Evolutionary conservation across 2,888 invertebrate species (phyloP).

Genomic region (Norana najaformis): DNA sequence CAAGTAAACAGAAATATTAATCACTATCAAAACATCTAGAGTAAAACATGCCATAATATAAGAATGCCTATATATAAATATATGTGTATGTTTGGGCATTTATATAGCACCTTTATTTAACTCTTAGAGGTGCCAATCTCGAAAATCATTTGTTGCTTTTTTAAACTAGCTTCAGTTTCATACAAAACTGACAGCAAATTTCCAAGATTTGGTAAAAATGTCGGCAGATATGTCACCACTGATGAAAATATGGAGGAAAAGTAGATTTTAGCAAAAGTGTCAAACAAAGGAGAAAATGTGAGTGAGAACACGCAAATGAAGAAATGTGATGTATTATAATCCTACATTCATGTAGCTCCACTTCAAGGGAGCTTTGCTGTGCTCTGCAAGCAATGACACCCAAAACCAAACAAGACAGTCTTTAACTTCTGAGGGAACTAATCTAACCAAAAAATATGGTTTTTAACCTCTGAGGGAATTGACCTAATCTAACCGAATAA

Average conservation of each 20-base stretch:
- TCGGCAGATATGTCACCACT: too few species aligned
- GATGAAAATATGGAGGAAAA: too few species aligned
- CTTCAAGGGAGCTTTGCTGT: background rate
- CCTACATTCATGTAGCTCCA: too few species aligned
- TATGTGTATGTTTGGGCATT: background rate
- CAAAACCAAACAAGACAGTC: background rate
- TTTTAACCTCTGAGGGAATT: background rate
- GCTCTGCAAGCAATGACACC: too few species aligned
- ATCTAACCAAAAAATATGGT: too few species aligned
- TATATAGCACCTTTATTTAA: background rate
- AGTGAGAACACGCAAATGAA: background rate
- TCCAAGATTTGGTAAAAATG: background rate
- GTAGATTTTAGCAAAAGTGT: background rate
- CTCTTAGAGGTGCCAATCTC: background rate
- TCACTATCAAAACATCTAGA: background rate
- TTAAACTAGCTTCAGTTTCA: background rate
- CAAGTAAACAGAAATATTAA: background rate
- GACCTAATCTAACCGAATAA: background rate
- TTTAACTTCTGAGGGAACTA: background rate
- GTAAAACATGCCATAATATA: background rate
- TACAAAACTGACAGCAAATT: background rate
- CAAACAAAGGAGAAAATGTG: background rate
- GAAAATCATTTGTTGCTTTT: background rate
- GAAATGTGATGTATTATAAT: background rate
- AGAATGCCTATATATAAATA: background rate